These are phyloP conservation scores for Prinia subflava DNA, from an alignment of 2,113 vertebrate species.

Conservation along the genomic window DNA sequence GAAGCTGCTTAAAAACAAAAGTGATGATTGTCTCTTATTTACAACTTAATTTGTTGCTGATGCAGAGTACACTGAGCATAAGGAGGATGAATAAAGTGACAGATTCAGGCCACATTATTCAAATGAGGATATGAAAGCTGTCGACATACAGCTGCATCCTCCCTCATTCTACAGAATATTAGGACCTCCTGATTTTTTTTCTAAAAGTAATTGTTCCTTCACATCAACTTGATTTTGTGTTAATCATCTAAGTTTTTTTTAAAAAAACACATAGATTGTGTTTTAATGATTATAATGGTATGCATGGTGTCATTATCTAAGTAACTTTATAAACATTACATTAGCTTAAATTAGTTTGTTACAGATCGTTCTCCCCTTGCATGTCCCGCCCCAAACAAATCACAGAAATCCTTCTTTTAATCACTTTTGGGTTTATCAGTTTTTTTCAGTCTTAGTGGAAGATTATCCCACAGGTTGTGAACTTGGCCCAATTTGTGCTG, in stretches of 20 bases:
- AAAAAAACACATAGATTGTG: slow-evolving; percentile 59
- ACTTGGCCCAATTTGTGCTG: slow-evolving; percentile 34
- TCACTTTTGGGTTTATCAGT: slow-evolving; percentile 2
- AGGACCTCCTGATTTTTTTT: slow-evolving; percentile 80
- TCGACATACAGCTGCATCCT: slow-evolving; percentile 88
- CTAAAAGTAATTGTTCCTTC: slow-evolving; percentile 76
- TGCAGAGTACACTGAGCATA: slow-evolving; percentile 92
- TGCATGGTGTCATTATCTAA: slow-evolving; percentile 73
- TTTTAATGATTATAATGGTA: slow-evolving; percentile 74
- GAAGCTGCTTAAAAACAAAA: slow-evolving; percentile 91
- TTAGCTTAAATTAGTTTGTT: slow-evolving; percentile 74
- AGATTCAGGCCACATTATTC: slow-evolving; percentile 99
- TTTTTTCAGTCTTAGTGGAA: neutral
- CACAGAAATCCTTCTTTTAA: slow-evolving; percentile 54
- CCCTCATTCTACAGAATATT: slow-evolving; percentile 84
- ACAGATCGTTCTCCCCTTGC: neutral
- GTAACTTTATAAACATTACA: slow-evolving; percentile 73
- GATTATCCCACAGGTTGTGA: neutral
- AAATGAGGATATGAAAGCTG: slow-evolving; percentile 95
- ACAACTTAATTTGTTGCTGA: slow-evolving; percentile 94
- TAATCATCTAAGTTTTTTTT: slow-evolving; percentile 72
- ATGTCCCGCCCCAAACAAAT: neutral
- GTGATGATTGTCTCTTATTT: slow-evolving; percentile 96
- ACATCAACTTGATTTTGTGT: slow-evolving; percentile 75
- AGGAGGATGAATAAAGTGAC: slow-evolving; percentile 90